Conservation (phyloP, 1,140 invertebrate species). For the Orussus abietinus region DNA sequence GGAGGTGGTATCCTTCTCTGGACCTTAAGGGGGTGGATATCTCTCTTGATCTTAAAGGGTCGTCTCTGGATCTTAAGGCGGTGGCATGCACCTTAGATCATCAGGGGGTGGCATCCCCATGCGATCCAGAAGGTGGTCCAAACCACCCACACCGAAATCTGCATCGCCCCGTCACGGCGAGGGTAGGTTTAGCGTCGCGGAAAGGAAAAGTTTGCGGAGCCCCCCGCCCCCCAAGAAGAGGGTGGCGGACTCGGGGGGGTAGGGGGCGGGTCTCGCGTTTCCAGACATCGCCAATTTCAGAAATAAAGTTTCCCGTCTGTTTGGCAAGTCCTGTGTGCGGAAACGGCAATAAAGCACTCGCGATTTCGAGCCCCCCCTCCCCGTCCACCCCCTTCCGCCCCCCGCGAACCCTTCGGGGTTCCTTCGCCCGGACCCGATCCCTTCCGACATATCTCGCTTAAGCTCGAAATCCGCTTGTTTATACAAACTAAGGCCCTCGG, state of each 20-base stretch:
- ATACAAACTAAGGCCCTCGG: constrained; percentile 29
- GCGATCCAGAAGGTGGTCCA: constrained; percentile 6
- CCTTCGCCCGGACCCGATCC: neutral
- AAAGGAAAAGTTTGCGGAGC: neutral
- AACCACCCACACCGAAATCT: neutral
- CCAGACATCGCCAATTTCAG: constrained; percentile 1
- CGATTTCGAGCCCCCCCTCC: neutral
- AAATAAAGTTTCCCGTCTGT: constrained; percentile 13
- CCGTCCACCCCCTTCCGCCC: neutral
- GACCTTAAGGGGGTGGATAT: no score
- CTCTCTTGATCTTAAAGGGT: no score
- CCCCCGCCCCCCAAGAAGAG: neutral
- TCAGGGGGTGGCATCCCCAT: neutral
- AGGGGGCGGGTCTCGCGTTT: neutral
- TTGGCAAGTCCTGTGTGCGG: constrained; percentile 20
- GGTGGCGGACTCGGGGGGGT: neutral
- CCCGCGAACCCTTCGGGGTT: neutral
- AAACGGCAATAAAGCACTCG: constrained; percentile 20
- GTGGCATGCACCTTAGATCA: neutral
- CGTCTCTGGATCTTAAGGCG: no score
- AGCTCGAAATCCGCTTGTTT: constrained; percentile 38
- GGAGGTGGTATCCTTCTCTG: no score
- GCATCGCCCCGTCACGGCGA: neutral
- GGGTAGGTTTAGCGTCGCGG: neutral
- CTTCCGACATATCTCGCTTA: constrained; percentile 22